phyloP scores from a whole-genome alignment of 2,113 vertebrate genomes.

The Tragelaphus imberbis region DNA sequence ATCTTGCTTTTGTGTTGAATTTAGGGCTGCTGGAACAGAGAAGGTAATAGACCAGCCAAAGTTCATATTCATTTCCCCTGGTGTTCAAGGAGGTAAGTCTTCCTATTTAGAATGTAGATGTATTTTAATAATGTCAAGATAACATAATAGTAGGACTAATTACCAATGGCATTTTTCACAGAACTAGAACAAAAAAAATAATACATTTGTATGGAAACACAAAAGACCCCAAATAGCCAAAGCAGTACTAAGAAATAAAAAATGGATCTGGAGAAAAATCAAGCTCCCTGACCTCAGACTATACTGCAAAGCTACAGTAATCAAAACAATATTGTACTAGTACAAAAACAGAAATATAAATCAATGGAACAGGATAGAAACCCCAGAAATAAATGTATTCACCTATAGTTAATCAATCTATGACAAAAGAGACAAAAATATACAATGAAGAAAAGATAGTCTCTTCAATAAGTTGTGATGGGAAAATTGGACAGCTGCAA shows the following conservation, averaged over 20 bases:
- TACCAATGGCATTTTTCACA: background rate
- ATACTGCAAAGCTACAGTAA: background rate
- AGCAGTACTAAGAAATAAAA: background rate
- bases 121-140: background rate
- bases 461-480: background rate
- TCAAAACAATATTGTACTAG: background rate
- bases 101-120: background rate
- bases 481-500: background rate
- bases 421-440: background rate
- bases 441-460: background rate
- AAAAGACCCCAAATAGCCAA: background rate
- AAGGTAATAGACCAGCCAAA: background rate
- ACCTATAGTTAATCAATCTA: background rate
- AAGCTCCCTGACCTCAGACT: background rate
- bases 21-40: background rate
- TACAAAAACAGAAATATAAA: background rate
- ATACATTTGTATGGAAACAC: background rate
- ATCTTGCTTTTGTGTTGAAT: background rate
- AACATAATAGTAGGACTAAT: background rate
- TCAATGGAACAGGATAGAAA: background rate
- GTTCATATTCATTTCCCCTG: background rate
- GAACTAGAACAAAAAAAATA: background rate
- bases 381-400: background rate
- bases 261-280: background rate
- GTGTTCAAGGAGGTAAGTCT: background rate